Evolutionary conservation across 2,797 vertebrate species (phyloP), one percentile per base, ranked within the genome.

Genomic region (Trematomus bernacchii): DNA sequence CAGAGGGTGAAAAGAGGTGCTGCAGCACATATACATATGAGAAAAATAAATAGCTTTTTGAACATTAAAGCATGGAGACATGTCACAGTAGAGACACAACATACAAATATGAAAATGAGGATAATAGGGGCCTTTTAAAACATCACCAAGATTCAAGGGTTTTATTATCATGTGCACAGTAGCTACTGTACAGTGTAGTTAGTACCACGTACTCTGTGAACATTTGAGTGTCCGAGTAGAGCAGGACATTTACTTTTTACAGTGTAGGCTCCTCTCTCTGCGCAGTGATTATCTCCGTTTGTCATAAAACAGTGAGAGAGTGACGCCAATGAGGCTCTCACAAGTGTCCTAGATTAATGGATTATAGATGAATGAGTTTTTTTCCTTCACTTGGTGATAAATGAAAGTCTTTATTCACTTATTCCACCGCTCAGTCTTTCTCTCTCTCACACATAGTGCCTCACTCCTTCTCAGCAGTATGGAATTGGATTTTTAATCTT

Each of bases 341-440:
- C 73, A 90, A 92, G 89, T 87, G 89, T 89, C 86, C 79, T 76
- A 89, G 89, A 94, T 87, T 86, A 91, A 87, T 91, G 88, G 88
- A 87, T 92, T 87, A 86, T 73, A 81, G 82, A 88, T 83, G 83
- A 90, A 89, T 87, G 66, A 70, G 57, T 59, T 77, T 74, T 80
- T 79, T 73, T 65, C 40, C 40, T 66, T 33, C 64, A 69, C 68
- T 80, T 44, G 42, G 69, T 86, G 84, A 90, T 76, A 87, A 87
- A 93, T 90, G 66, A 88, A 89, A 89, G 74, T 84, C 77, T 89
- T 83, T 73, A 79, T 79, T 85, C 76, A 66, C 42, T 57, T 76
- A 64, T 72, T 84, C 76, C 55, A 14, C 51, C 1, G 30, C 67
- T 77, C 58, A 8, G 10, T 76, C 53, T 71, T n/a, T 54, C 62